Base-by-base conservation (phyloP, 1,140 invertebrate genomes). In the Pantala flavescens region DNA sequence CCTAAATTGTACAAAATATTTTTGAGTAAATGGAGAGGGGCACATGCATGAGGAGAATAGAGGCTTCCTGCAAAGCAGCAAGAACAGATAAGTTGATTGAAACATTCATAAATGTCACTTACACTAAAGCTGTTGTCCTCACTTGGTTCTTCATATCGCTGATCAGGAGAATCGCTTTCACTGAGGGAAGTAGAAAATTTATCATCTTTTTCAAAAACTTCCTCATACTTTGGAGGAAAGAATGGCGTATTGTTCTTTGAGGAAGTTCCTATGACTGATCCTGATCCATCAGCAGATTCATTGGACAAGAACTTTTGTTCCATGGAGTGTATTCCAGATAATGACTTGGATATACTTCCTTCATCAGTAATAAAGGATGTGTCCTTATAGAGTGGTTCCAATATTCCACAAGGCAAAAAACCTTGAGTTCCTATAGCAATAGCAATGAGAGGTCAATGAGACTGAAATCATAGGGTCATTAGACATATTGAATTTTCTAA, bases 361-460 rank as follows among this genome's bases (percentile, higher is more conserved):
- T 36, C 74, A 77, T 14, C 70, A 71, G 55, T 21, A 36, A n/a
- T n/a, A n/a, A n/a, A n/a, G n/a, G 28, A 2, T 9, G 9, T 9
- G 9, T 36, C 9, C 28, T 36, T 36, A 36, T 36, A 36, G 0
- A 78, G 74, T 7, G 78, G 74, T 49, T 80, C 76, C 43, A 85
- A 77, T 75, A 77, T 79, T 71, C 80, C 78, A 72, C 75, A 78
- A 0, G 82, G 81, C 36, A 84, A 72, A 79, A 83, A 83, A 78
- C 83, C 81, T 80, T 83, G 77, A 9, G 74, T 76, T 7, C 76
- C 76, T 12, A 43, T 0, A 76, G 70, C 14, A 63, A 73, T 43
- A 63, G 2, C 28, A 36, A 36, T 36, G 28, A 36, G 2, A 36
- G 2, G 2, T 36, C 28, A 36, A 36, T 36, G 28, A 36, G 2